phyloP scores from a whole-genome alignment of 2,797 vertebrate species.

The Myotis myotis region DNA sequence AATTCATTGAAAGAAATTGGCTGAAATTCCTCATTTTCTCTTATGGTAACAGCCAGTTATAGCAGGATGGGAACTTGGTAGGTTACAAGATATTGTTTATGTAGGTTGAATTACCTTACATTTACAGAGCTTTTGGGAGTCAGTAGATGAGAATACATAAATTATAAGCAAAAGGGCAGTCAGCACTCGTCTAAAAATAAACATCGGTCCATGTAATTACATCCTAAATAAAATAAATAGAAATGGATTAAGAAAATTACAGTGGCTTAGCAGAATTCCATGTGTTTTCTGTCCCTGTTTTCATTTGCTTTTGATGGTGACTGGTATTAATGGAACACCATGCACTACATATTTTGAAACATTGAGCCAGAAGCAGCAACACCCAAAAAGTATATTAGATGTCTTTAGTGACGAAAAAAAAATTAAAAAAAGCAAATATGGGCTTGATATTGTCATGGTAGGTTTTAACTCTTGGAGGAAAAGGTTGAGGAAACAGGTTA shows the following conservation, averaged over 20 bases:
- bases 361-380: not conserved
- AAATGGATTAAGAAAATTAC: not conserved
- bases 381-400: not conserved
- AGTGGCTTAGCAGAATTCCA: not conserved
- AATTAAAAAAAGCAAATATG: not conserved
- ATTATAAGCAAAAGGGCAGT: not conserved
- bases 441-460: not conserved
- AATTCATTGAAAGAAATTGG: not conserved
- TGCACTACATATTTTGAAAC: not conserved
- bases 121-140: not conserved
- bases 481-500: not conserved
- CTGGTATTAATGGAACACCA: not conserved
- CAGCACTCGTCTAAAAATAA: conserved; percentile 9
- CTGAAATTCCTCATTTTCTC: not conserved
- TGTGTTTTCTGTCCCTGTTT: not conserved
- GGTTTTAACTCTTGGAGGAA: not conserved
- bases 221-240: conserved; percentile 22
- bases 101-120: not conserved
- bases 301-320: not conserved
- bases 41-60: not conserved
- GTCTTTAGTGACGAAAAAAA: not conserved
- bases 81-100: not conserved
- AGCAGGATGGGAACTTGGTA: not conserved
- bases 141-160: not conserved
- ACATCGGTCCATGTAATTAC: not conserved